These are phyloP conservation scores for Uloborus diversus DNA, from an alignment of 1,140 invertebrate genomes.

Conservation along the genomic window DNA sequence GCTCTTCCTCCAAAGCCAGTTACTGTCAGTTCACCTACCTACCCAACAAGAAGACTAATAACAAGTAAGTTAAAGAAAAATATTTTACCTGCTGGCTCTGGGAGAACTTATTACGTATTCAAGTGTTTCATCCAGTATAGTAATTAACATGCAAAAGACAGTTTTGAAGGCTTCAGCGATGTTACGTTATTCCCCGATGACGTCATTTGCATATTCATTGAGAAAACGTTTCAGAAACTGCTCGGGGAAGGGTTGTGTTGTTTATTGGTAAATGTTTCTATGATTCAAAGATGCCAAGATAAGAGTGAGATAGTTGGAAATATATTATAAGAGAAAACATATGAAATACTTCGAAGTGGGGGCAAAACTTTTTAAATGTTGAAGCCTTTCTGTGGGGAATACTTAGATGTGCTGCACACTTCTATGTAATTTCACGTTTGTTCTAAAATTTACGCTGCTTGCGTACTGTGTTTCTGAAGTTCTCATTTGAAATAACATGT, in stretches of 20 bases:
- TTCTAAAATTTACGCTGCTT: no score
- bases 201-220: slow-evolving; percentile 39
- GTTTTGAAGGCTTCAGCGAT: background rate
- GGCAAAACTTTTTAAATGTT: no score
- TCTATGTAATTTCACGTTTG: no score
- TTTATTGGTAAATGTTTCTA: slow-evolving; percentile 34
- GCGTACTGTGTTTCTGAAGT: no score
- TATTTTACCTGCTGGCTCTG: slow-evolving; percentile 4
- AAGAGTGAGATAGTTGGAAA: no score
- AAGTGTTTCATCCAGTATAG: slow-evolving; percentile 31
- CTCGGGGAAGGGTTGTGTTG: slow-evolving; percentile 15
- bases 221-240: background rate
- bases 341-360: no score
- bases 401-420: no score
- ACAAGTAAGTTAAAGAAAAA: slow-evolving; percentile 40
- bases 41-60: slow-evolving; percentile 35
- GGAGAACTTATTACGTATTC: slow-evolving; percentile 47
- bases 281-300: no score
- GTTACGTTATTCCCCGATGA: background rate
- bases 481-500: no score
- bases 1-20: slow-evolving; percentile 18
- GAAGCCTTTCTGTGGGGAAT: no score
- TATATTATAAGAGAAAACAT: no score
- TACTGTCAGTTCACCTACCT: slow-evolving; percentile 7
- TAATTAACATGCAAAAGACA: slow-evolving; percentile 30